Base-by-base conservation (phyloP, 2,888 invertebrate species). In the Crioceris asparagi region DNA sequence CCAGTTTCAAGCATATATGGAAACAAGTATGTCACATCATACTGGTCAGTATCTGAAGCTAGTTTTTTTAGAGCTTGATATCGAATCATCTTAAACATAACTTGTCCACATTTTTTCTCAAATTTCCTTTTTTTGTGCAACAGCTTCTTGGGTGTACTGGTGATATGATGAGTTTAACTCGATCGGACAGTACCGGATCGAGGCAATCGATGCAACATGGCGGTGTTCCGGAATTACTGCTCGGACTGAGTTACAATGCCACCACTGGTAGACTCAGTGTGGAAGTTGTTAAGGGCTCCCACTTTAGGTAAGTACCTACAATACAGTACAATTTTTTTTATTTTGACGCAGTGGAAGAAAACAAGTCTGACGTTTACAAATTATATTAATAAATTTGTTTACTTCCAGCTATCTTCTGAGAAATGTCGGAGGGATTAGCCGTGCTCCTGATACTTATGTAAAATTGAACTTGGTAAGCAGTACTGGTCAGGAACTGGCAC, bases 141-240 rank as follows among this genome's bases (percentile, higher is more conserved):
- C 46, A 72, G 72, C 55, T 73, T 46, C 66, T 65, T 53, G 70
- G 70, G 31, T 59, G 60, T 29, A 56, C 59, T 33, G 76, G 77
- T 53, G 83, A 83, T 57, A 66, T 81, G 39, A 68, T 79, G 50
- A 87, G 86, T 61, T 70, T 93, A 54, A 85, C 91, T 12, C 72
- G 91, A 39, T 93, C 92, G 45, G 93, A 94, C 65, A 90, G 90
- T 49, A 88, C 91, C 4, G 91, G 91, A 18, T 93, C 92, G 0
- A 90, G 90, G 51, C 91, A 90, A 65, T 93, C 93, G 49, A 79
- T 79, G 78, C 78, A 83, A 53, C 78, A 85, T 48, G 90, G 90
- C 7, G 92, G 92, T 16, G 86, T 92, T 32, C 91, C 93, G 29
- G 86, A 94, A 64, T 73, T 94, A 38, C 71, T 94, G 16, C 66